Conservation (phyloP, 2,888 invertebrate species). For the Scaptomyza cyrtandrae region DNA sequence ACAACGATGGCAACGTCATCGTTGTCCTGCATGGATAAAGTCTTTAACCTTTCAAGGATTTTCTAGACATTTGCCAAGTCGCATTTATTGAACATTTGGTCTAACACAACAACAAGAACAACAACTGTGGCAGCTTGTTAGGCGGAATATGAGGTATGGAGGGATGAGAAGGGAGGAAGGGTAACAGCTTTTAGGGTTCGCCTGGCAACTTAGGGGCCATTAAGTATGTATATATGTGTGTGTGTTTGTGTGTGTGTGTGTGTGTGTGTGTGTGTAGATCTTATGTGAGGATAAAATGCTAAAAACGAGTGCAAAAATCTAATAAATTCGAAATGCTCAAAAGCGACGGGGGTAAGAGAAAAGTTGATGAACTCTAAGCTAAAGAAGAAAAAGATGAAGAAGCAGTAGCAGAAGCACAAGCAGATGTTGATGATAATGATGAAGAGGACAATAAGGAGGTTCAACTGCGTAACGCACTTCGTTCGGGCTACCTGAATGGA, state of each 20-base stretch:
- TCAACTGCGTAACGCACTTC: conserved; percentile 50
- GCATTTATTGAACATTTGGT: conserved; percentile 68
- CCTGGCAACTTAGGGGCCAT: conserved; percentile 4
- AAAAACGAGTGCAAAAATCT: conserved; percentile 61
- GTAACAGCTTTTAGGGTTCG: conserved; percentile 27
- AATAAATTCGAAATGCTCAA: conserved; percentile 50
- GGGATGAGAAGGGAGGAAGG: background rate
- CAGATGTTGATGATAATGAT: background rate
- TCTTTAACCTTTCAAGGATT: conserved; percentile 84
- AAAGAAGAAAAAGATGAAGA: conserved; percentile 2
- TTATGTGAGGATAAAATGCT: conserved; percentile 50
- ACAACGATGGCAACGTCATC: conserved; percentile 32
- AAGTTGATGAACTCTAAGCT: conserved; percentile 73
- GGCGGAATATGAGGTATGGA: background rate
- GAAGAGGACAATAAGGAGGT: conserved; percentile 1
- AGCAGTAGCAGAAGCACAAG: background rate
- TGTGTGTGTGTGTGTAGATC: conserved; percentile 54
- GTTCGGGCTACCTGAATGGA: conserved; percentile 43
- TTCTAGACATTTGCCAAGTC: conserved; percentile 65
- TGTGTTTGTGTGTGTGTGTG: conserved; percentile 41
- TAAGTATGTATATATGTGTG: conserved; percentile 37
- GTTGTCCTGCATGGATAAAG: conserved; percentile 73
- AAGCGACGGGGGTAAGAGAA: conserved; percentile 37
- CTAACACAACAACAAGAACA: conserved; percentile 43
- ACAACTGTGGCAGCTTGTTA: conserved; percentile 36